Evolutionary conservation across 2,797 vertebrate genomes (phyloP), one percentile per base, ranked within the genome.

Genomic region (Bradypodion ventrale): DNA sequence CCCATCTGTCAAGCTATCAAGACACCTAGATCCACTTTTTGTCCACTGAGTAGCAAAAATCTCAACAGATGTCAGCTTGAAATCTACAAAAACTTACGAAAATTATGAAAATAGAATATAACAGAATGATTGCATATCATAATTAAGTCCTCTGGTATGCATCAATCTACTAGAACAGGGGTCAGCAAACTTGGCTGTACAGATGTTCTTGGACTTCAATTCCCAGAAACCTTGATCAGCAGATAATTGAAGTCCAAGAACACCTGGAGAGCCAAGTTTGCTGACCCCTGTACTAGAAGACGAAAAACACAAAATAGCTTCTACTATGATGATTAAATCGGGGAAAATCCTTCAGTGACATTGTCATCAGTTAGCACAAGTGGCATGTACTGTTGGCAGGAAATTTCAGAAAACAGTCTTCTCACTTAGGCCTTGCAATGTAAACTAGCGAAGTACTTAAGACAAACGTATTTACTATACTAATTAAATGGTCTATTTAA

Each of bases 401-500:
- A 79, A 89, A 80, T 77, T 84, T 89, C 83, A 75, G 63, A 86
- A 89, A 89, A 89, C 4, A 82, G 88, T 87, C 90, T 87, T 88
- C 91, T 75, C 84, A 32, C 92, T 90, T 83, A 81, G 86, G 86
- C 90, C 89, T 92, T 75, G 86, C 87, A 89, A 90, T 63, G 0
- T 65, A 94, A 92, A 92, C 87, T 92, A 83, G 92, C 90, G 92
- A 94, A 91, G 90, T 85, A 87, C 81, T 91, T 90, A 92, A 94
- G 94, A 94, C 93, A 94, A 93, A 95, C 92, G 91, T 94, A 93
- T 95, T 96, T 95, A 94, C 93, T 89, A 93, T 93, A 89, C 93
- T 95, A 95, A 96, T 96, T 95, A 96, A 95, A 95, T 70, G 93
- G 91, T 92, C 94, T 94, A 92, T 95, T 96, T 94, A 95, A 95